These are phyloP conservation scores for Catostomus latipinnis DNA, from an alignment of 2,797 vertebrate species.

Conservation along the genomic window DNA sequence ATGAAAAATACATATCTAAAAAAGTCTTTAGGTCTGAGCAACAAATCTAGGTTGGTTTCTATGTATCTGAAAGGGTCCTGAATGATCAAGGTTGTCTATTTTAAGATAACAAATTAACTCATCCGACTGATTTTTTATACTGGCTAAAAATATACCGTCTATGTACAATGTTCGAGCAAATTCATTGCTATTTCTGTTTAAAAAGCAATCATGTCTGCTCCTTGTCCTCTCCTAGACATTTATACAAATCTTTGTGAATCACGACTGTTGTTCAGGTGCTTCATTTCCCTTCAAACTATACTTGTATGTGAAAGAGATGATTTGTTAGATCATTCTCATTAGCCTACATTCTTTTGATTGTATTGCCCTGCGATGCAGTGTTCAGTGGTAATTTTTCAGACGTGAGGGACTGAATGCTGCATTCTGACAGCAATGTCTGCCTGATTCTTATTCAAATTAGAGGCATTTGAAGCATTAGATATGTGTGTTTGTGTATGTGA, in stretches of 20 bases:
- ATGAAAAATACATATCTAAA: background rate
- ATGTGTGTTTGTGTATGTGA: background rate
- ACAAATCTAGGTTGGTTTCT: slow-evolving; percentile 1
- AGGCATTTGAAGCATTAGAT: slow-evolving; percentile 1
- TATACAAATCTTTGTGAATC: slow-evolving; percentile 20
- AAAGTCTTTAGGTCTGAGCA: too few species aligned
- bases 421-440: background rate
- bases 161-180: background rate
- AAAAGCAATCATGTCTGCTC: slow-evolving; percentile 8
- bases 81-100: background rate
- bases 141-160: background rate
- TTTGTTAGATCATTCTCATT: slow-evolving; percentile 11
- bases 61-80: background rate
- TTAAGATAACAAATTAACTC: background rate
- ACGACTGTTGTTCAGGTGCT: slow-evolving; percentile 26
- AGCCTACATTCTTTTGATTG: slow-evolving; percentile 2
- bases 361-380: background rate
- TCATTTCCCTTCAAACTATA: slow-evolving; percentile 22
- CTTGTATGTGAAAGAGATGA: slow-evolving; percentile 34
- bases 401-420: background rate
- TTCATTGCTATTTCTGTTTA: background rate
- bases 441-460: slow-evolving; percentile 22
- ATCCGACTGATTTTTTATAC: background rate
- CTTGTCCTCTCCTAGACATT: slow-evolving; percentile 12
- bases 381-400: slow-evolving; percentile 1